Base-by-base conservation (phyloP, 2,888 invertebrate species). In the Flabesymbios commensalis region DNA sequence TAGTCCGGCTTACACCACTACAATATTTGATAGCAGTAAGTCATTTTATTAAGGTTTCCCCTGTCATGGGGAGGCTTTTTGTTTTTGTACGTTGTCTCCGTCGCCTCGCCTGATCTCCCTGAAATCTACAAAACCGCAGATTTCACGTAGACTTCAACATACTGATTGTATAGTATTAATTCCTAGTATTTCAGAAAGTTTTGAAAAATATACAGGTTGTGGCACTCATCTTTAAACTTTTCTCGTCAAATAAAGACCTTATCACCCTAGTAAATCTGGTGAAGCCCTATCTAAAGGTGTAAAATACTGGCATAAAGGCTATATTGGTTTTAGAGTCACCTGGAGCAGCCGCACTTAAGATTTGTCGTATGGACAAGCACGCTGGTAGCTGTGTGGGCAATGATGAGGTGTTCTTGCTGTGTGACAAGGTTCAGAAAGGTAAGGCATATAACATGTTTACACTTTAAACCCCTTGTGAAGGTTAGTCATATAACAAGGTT, bases 21-120 rank as follows among this genome's bases (percentile, higher is more conserved):
- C 93, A 28, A 95, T 97, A 75, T 94, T 89, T 84, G 96, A 97
- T 84, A 96, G 95, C 87, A 97, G 88, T 88, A 82, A 78, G 86
- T 78, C 22, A 36, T n/a, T n/a, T n/a, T n/a, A n/a, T n/a, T n/a
- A n/a, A n/a, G n/a, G n/a, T n/a, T n/a, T n/a, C n/a, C n/a, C n/a
- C n/a, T n/a, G n/a, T n/a, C n/a, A n/a, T n/a, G n/a, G n/a, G n/a
- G n/a, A n/a, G n/a, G n/a, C n/a, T n/a, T n/a, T n/a, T n/a, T n/a
- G n/a, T n/a, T n/a, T n/a, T n/a, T n/a, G n/a, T n/a, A n/a, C n/a
- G n/a, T n/a, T n/a, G n/a, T n/a, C n/a, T n/a, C n/a, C n/a, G n/a
- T n/a, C n/a, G n/a, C n/a, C n/a, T n/a, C n/a, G n/a, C n/a, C n/a
- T n/a, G n/a, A n/a, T n/a, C n/a, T n/a, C n/a, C n/a, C n/a, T n/a